Percentiles rank a stretch among this genome's conserved stretches.
phyloP scores from a whole-genome alignment of 2,888 invertebrate species.

The Hedya salicella region DNA sequence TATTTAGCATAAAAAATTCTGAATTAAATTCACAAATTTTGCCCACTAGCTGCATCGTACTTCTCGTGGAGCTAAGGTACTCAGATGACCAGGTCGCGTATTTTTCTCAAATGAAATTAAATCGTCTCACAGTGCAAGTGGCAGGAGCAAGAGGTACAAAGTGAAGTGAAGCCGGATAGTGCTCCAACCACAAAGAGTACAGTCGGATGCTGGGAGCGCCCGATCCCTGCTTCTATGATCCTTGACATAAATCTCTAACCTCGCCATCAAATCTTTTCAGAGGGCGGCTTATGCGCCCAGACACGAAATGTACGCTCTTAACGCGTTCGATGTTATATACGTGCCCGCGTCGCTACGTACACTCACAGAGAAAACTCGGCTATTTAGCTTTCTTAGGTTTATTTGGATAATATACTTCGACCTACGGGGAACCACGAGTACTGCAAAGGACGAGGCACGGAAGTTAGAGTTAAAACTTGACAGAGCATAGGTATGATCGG shows the following conservation, averaged over 20 bases:
- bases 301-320: constrained; percentile 76
- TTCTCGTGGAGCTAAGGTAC: constrained; percentile 42
- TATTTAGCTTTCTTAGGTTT: constrained; percentile 1
- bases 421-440: too few relatives aligned
- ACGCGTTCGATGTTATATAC: constrained; percentile 69
- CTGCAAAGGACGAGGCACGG: too few relatives aligned
- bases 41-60: neutral
- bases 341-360: constrained; percentile 48
- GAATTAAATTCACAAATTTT: too few relatives aligned
- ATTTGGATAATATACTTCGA: neutral
- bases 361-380: constrained; percentile 25
- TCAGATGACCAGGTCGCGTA: constrained; percentile 57
- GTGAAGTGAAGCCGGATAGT: constrained; percentile 81
- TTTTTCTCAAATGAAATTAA: constrained; percentile 80
- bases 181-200: constrained; percentile 82
- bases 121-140: constrained; percentile 81
- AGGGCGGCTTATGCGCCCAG: constrained; percentile 77
- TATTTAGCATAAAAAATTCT: too few relatives aligned
- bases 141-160: constrained; percentile 78
- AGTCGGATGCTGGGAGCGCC: constrained; percentile 80
- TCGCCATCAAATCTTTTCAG: constrained; percentile 84
- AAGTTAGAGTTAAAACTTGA: too few relatives aligned
- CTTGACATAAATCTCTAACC: constrained; percentile 85
- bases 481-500: too few relatives aligned
- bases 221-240: constrained; percentile 82